A percentile compares a stretch with the other conserved stretches of the same genome.
These are phyloP conservation scores for Brotula barbata DNA, from an alignment of 2,797 vertebrate genomes.

Conservation along the genomic window DNA sequence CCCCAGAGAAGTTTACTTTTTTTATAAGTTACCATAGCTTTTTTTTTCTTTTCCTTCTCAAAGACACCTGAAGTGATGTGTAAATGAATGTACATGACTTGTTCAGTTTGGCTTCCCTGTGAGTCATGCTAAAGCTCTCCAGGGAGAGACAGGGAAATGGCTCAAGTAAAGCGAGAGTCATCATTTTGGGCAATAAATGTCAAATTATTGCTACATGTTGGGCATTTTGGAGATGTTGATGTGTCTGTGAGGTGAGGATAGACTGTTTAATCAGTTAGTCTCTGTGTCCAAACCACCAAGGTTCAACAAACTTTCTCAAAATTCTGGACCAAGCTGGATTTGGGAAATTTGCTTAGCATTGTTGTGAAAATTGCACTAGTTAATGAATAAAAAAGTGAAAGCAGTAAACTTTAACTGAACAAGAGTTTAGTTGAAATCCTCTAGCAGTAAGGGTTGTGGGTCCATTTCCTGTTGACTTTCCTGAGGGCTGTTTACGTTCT, in stretches of 20 bases:
- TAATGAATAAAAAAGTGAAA: no score
- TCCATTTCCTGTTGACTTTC: no score
- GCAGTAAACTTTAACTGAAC: no score
- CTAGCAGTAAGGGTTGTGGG: no score
- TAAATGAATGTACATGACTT: slow-evolving; percentile 28
- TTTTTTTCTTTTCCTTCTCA: slow-evolving; percentile 9
- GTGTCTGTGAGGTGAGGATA: slow-evolving; percentile 15
- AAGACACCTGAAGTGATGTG: slow-evolving; percentile 32
- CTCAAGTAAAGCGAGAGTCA: no score
- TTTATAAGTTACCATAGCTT: slow-evolving; percentile 14
- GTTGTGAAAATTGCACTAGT: slow-evolving; percentile 10
- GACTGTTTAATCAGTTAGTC: slow-evolving; percentile 51
- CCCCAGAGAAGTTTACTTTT: slow-evolving; percentile 37
- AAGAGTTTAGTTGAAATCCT: no score
- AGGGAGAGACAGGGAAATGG: slow-evolving; percentile 21
- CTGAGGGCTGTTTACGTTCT: no score
- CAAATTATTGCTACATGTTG: slow-evolving; percentile 53
- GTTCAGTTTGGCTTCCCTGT: slow-evolving; percentile 25
- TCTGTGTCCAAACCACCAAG: slow-evolving; percentile 34
- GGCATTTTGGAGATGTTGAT: slow-evolving; percentile 33
- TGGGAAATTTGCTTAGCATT: background rate
- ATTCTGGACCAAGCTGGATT: background rate
- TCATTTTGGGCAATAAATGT: slow-evolving; percentile 32
- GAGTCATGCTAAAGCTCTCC: slow-evolving; percentile 39
- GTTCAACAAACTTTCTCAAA: background rate